Evolutionary conservation across 2,797 vertebrate genomes (phyloP).

Genomic region (Labroides dimidiatus): DNA sequence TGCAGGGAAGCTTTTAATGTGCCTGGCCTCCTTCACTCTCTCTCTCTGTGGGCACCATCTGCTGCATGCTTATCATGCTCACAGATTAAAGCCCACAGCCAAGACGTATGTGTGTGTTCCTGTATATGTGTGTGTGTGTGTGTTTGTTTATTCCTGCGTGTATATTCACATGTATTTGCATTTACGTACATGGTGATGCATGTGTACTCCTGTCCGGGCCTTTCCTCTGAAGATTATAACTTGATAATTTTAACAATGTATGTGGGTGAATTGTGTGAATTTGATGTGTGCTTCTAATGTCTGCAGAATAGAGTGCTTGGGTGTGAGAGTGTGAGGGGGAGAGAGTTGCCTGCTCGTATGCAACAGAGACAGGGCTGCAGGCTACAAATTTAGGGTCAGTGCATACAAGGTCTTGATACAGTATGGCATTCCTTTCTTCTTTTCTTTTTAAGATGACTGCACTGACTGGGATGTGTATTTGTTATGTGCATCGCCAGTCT

Average conservation of each 20-base stretch:
- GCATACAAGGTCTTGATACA: conserved; percentile 53
- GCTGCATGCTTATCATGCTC: conserved; percentile 76
- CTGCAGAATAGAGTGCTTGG: conserved; percentile 23
- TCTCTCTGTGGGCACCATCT: conserved; percentile 80
- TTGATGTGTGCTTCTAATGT: conserved; percentile 34
- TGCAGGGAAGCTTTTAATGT: conserved; percentile 83
- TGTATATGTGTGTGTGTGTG: conserved; percentile 24
- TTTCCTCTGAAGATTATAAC: conserved; percentile 41
- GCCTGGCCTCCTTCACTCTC: conserved; percentile 68
- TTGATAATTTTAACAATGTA: conserved; percentile 35
- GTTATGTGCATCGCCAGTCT: conserved; percentile 6
- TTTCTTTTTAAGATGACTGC: conserved; percentile 26
- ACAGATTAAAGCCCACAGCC: conserved; percentile 76
- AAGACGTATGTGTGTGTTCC: conserved; percentile 51
- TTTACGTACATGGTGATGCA: conserved; percentile 27
- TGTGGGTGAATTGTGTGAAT: conserved; percentile 43
- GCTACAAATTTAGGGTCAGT: conserved; percentile 71
- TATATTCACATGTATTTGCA: conserved; percentile 18
- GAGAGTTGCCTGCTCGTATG: conserved; percentile 37
- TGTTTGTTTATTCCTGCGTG: conserved; percentile 16
- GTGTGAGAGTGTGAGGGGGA: conserved; percentile 14
- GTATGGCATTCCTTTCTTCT: conserved; percentile 35
- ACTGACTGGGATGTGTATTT: conserved; percentile 10
- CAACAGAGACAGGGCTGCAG: conserved; percentile 58
- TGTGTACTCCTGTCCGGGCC: conserved; percentile 28